These are phyloP conservation scores for Melinaea marsaeus DNA, from an alignment of 2,888 invertebrate genomes.

Conservation along the genomic window DNA sequence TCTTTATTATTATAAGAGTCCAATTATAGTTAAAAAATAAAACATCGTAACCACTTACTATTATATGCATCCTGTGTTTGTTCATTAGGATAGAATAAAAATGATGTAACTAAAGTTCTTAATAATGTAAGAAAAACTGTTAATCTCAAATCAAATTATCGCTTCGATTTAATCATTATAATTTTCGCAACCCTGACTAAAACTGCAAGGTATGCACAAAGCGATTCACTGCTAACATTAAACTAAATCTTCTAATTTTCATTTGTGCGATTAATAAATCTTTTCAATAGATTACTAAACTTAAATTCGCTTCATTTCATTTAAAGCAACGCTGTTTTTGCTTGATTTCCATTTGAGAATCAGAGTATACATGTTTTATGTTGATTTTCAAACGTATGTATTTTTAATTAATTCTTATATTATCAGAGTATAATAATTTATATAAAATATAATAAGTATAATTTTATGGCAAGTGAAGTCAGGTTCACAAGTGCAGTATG, in stretches of 20 bases:
- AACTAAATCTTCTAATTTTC: background rate
- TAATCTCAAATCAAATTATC: constrained; percentile 15
- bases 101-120: no score
- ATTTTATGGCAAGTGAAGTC: constrained; percentile 6
- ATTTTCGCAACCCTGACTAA: constrained; percentile 16
- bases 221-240: background rate
- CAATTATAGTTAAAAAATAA: no score
- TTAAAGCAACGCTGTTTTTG: no score
- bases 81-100: no score
- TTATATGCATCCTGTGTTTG: no score
- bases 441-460: background rate
- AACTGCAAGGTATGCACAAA: constrained; percentile 9
- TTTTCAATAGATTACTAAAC: background rate
- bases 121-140: background rate
- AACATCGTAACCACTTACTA: no score
- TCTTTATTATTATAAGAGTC: no score
- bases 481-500: constrained; percentile 10
- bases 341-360: no score
- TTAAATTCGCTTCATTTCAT: no score
- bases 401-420: background rate
- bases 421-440: background rate
- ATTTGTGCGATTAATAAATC: background rate
- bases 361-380: no score
- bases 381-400: background rate
- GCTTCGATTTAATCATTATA: constrained; percentile 25